phyloP scores from a whole-genome alignment of 2,888 invertebrate species.

The Leucophora obtusa region DNA sequence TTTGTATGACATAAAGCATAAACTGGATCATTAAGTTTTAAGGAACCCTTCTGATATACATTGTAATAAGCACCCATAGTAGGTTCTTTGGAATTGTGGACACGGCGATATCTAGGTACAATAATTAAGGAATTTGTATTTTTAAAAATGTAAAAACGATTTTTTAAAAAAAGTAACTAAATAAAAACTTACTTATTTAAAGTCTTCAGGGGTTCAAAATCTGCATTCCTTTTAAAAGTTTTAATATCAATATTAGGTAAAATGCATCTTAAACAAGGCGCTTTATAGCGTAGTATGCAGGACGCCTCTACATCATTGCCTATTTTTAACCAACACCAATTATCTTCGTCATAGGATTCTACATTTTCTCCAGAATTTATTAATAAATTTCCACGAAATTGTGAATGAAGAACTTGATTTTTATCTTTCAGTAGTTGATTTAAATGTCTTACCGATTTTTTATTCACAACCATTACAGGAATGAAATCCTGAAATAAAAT shows the following conservation, averaged over 20 bases:
- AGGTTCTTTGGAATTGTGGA: conserved; percentile 48
- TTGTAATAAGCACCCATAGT: conserved; percentile 63
- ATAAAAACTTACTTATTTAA: conserved; percentile 38
- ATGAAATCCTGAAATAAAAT: conserved; percentile 47
- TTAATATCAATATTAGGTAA: conserved; percentile 55
- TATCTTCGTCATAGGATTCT: conserved; percentile 58
- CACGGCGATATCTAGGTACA: conserved; percentile 51
- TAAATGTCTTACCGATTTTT: conserved; percentile 55
- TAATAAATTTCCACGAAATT: conserved; percentile 63
- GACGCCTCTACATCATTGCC: conserved; percentile 26
- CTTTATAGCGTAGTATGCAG: conserved; percentile 56
- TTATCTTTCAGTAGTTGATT: conserved; percentile 40
- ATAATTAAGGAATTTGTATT: too few relatives aligned
- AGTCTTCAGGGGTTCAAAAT: conserved; percentile 58
- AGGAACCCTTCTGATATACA: conserved; percentile 38
- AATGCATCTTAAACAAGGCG: conserved; percentile 61
- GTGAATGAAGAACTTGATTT: conserved; percentile 44
- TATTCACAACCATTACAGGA: conserved; percentile 60
- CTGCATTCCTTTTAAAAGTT: conserved; percentile 52
- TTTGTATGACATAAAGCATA: conserved; percentile 47
- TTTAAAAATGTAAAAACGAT: too few relatives aligned
- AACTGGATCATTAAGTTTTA: conserved; percentile 56
- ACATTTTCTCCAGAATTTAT: conserved; percentile 37
- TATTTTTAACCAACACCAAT: conserved; percentile 62
- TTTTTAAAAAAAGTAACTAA: too few relatives aligned